These are phyloP conservation scores for Staurois parvus DNA, from an alignment of 2,797 vertebrate genomes.

Conservation along the genomic window DNA sequence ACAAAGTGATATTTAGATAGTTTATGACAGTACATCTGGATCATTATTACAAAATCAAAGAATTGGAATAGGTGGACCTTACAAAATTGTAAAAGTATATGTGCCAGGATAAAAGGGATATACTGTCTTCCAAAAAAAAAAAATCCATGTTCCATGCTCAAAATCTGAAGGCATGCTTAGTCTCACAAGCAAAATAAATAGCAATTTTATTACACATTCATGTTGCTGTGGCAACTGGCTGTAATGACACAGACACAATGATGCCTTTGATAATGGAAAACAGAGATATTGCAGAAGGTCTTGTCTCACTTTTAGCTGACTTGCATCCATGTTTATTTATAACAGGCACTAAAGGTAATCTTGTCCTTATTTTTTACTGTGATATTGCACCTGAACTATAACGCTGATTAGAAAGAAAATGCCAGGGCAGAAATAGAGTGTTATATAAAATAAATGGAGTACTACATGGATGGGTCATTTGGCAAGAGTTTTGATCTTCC, in stretches of 20 bases:
- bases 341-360: slow-evolving; percentile 43
- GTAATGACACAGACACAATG: slow-evolving; percentile 55
- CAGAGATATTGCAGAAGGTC: slow-evolving; percentile 33
- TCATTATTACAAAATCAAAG: slow-evolving; percentile 11
- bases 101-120: slow-evolving; percentile 39
- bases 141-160: slow-evolving; percentile 28
- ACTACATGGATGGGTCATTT: no score
- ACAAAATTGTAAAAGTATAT: slow-evolving; percentile 33
- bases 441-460: no score
- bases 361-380: slow-evolving; percentile 24
- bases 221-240: slow-evolving; percentile 51
- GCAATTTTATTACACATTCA: slow-evolving; percentile 59
- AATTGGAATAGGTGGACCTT: background rate
- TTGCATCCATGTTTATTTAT: slow-evolving; percentile 40
- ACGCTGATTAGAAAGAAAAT: background rate
- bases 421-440: no score
- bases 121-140: slow-evolving; percentile 40
- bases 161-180: slow-evolving; percentile 29
- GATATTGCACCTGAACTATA: background rate
- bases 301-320: slow-evolving; percentile 28
- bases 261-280: slow-evolving; percentile 60
- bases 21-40: slow-evolving; percentile 40
- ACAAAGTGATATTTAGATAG: background rate
- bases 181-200: slow-evolving; percentile 55
- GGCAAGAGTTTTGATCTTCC: no score